Evolutionary conservation across 2,888 invertebrate genomes (phyloP).

Genomic region (Crepidodera aurea): DNA sequence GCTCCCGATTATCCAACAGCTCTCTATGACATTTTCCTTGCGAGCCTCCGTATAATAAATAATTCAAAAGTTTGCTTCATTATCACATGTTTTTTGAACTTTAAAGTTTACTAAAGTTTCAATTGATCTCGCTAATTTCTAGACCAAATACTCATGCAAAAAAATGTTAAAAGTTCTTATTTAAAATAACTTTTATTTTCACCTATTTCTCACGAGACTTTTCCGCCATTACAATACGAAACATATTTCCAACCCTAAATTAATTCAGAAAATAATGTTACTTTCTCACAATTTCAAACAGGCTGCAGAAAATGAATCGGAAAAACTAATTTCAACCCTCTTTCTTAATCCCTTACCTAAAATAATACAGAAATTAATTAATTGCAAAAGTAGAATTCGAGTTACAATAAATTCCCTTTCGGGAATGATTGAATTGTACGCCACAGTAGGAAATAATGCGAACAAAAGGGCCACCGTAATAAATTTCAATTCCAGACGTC

Average conservation of each 20-base stretch:
- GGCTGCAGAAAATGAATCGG: not conserved
- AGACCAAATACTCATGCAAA: no score
- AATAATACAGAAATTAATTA: not conserved
- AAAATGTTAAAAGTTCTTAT: no score
- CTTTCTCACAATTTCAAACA: not conserved
- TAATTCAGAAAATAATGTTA: not conserved
- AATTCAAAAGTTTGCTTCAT: no score
- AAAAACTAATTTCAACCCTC: not conserved
- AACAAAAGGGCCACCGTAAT: slow-evolving; percentile 27
- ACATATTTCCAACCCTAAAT: not conserved
- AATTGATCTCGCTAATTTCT: no score
- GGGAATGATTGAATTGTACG: slow-evolving; percentile 12
- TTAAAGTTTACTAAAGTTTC: no score
- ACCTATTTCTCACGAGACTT: not conserved
- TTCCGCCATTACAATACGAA: not conserved
- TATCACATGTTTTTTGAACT: no score
- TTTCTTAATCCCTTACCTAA: not conserved
- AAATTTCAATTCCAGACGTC: slow-evolving; percentile 29
- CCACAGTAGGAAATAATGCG: slow-evolving; percentile 21
- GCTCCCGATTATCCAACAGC: no score
- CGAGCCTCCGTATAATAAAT: no score
- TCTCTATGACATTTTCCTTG: no score
- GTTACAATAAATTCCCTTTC: slow-evolving; percentile 12
- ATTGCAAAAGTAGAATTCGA: not conserved
- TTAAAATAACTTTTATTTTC: no score